phyloP scores from a whole-genome alignment of 2,888 invertebrate species.

The Bellardia bayeri region DNA sequence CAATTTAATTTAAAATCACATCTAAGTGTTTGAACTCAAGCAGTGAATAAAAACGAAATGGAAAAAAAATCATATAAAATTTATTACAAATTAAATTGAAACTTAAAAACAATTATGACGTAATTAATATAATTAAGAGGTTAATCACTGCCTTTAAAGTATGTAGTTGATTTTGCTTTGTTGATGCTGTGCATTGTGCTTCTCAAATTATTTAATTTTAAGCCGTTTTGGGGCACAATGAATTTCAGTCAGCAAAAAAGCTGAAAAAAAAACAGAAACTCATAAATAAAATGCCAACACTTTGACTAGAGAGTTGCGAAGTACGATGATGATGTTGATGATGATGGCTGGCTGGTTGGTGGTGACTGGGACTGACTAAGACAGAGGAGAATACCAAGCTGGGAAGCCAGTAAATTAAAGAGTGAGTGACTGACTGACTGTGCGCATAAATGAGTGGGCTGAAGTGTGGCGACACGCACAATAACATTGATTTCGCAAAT shows the following conservation, averaged over 20 bases:
- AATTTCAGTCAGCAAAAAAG: slow-evolving; percentile 19
- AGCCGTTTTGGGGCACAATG: slow-evolving; percentile 31
- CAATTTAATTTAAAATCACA: not conserved
- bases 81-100: slow-evolving; percentile 22
- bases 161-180: slow-evolving; percentile 39
- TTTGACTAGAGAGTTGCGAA: slow-evolving; percentile 12
- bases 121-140: slow-evolving; percentile 66
- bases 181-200: not conserved
- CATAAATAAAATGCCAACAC: slow-evolving; percentile 42
- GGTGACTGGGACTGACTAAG: not conserved
- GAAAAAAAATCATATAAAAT: slow-evolving; percentile 11
- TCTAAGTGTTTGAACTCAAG: not conserved
- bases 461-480: slow-evolving; percentile 39
- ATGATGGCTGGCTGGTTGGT: not conserved
- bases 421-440: slow-evolving; percentile 4
- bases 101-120: slow-evolving; percentile 56
- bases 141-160: slow-evolving; percentile 62
- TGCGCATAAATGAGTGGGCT: slow-evolving; percentile 45
- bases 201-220: slow-evolving; percentile 30
- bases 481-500: slow-evolving; percentile 35
- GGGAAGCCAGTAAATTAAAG: not conserved
- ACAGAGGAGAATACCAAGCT: not conserved
- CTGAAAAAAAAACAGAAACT: not conserved
- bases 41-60: not conserved
- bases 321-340: not conserved